A percentile compares a stretch with the other conserved stretches of the same genome.
Evolutionary conservation across 2,888 invertebrate genomes (phyloP).

Genomic region (Phania funesta): DNA sequence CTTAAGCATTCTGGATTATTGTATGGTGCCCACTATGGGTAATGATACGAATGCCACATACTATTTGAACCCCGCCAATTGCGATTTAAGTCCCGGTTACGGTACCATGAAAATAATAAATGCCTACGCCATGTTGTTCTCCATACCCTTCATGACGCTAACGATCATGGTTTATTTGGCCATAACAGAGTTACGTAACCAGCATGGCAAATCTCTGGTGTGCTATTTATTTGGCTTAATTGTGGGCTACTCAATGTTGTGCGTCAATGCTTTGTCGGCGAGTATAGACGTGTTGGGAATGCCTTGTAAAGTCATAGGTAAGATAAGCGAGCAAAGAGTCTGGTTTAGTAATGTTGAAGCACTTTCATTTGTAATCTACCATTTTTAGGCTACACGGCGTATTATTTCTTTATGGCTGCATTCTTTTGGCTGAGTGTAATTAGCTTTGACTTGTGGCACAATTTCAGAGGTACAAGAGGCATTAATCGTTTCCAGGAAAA

Average conservation of each 20-base stretch:
- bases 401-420: constrained; percentile 89
- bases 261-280: constrained; percentile 69
- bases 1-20: constrained; percentile 74
- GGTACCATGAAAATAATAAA: constrained; percentile 74
- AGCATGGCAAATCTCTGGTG: constrained; percentile 89
- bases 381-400: constrained; percentile 84
- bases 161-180: constrained; percentile 88
- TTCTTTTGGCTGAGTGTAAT: constrained; percentile 94
- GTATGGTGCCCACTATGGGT: constrained; percentile 72
- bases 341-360: not conserved
- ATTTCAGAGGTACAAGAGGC: constrained; percentile 77
- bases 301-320: constrained; percentile 73
- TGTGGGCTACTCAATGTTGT: constrained; percentile 84
- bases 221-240: constrained; percentile 86
- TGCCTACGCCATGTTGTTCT: constrained; percentile 84
- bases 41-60: constrained; percentile 71
- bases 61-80: constrained; percentile 76
- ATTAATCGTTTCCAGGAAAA: constrained; percentile 75
- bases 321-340: constrained; percentile 18
- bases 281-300: constrained; percentile 60
- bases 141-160: constrained; percentile 86
- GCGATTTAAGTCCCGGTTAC: constrained; percentile 69
- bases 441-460: constrained; percentile 92
- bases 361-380: not conserved
- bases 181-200: constrained; percentile 86